A percentile compares a stretch with the other conserved stretches of the same genome.
These are phyloP conservation scores for Spongilla lacustris DNA, from an alignment of 37 sponge, comb jelly and placozoan species.

Conservation along the genomic window DNA sequence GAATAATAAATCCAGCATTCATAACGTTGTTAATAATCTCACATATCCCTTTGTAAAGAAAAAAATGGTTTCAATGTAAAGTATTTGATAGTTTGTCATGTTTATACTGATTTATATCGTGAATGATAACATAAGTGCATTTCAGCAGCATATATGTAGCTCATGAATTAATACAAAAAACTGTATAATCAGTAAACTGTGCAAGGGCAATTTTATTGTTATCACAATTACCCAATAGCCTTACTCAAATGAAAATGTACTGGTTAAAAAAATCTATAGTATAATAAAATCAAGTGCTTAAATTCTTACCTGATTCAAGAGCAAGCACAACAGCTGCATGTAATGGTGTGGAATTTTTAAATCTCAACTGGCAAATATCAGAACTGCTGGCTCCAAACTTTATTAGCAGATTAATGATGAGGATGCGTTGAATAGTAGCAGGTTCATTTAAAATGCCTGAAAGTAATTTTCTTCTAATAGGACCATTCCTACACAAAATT, in stretches of 20 bases:
- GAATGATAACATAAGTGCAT: too few species aligned
- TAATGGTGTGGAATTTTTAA: slow-evolving; percentile 25
- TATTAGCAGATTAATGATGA: neutral
- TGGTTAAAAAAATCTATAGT: neutral
- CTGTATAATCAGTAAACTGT: too few species aligned
- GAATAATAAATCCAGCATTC: neutral
- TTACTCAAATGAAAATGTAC: neutral
- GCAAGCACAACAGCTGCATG: slow-evolving; percentile 65
- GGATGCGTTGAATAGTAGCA: neutral
- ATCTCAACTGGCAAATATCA: neutral
- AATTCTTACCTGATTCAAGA: slow-evolving; percentile 50
- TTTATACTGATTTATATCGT: neutral
- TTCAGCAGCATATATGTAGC: too few species aligned
- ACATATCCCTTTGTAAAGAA: neutral
- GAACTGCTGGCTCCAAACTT: neutral
- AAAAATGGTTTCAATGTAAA: neutral
- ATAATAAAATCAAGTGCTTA: neutral
- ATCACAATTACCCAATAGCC: too few species aligned
- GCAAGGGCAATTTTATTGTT: too few species aligned
- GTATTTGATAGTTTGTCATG: neutral
- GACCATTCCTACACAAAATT: neutral
- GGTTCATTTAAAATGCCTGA: neutral
- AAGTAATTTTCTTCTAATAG: neutral
- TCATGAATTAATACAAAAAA: too few species aligned
- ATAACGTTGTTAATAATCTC: neutral